Percentiles rank a stretch among this genome's conserved stretches.
These are phyloP conservation scores for Galaxea fascicularis DNA, from an alignment of 92 coral and sea anemone species.

Conservation along the genomic window DNA sequence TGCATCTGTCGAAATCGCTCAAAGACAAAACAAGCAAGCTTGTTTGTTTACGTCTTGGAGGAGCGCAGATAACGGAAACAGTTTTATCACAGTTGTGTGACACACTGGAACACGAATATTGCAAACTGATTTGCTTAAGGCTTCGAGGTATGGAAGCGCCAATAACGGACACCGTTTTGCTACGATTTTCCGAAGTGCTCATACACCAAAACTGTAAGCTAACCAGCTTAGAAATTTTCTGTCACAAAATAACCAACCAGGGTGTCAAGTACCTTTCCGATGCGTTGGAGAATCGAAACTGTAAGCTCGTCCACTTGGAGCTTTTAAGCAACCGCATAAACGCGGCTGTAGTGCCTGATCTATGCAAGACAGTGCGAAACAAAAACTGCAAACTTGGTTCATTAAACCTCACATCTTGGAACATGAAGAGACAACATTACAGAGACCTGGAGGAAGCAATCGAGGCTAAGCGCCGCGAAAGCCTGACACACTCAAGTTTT, in stretches of 20 bases:
- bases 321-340: conserved; percentile 3
- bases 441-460: conserved; percentile 12
- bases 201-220: conserved; percentile 43
- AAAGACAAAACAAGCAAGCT: conserved; percentile 41
- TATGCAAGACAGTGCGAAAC: conserved; percentile 34
- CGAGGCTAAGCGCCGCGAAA: neutral
- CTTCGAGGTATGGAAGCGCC: neutral
- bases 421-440: neutral
- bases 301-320: conserved; percentile 40
- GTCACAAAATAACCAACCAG: conserved; percentile 15
- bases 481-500: neutral
- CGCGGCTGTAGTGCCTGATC: neutral
- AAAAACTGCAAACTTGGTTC: conserved; percentile 36
- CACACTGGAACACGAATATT: conserved; percentile 31
- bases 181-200: conserved; percentile 22
- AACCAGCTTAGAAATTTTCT: neutral
- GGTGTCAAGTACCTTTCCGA: conserved; percentile 34
- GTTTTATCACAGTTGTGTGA: conserved; percentile 22
- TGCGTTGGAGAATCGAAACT: conserved; percentile 38
- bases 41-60: conserved; percentile 16
- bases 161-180: conserved; percentile 16
- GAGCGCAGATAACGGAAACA: neutral
- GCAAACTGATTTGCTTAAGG: conserved; percentile 23
- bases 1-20: conserved; percentile 33
- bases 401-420: conserved; percentile 23